Evolutionary conservation across 1,140 invertebrate genomes (phyloP).

Genomic region (Daktulosphaira vitifoliae): DNA sequence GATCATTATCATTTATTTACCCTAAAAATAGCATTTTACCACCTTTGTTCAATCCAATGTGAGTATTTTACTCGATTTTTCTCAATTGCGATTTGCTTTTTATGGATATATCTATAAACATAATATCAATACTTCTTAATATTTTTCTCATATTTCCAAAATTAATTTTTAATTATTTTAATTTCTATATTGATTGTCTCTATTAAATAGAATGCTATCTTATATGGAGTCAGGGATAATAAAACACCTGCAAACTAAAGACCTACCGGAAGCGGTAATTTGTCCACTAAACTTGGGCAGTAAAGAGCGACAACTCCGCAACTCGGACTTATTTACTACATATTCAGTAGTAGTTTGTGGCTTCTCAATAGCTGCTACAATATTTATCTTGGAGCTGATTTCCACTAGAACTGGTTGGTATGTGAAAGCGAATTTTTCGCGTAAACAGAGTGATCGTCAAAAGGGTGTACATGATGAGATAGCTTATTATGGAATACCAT

Average conservation of each 20-base stretch:
- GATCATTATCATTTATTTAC: constrained; percentile 60
- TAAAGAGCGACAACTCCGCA: constrained; percentile 64
- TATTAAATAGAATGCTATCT: constrained; percentile 49
- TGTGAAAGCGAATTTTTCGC: background rate
- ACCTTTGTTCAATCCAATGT: constrained; percentile 57
- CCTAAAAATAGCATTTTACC: constrained; percentile 51
- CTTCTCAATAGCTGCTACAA: constrained; percentile 50
- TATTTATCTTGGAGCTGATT: constrained; percentile 56
- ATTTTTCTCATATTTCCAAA: too few relatives aligned
- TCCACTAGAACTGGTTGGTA: constrained; percentile 31
- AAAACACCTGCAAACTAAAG: constrained; percentile 50
- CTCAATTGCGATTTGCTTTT: too few relatives aligned
- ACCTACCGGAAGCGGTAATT: constrained; percentile 60
- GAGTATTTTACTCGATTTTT: constrained; percentile 43
- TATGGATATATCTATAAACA: too few relatives aligned
- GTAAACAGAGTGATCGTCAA: background rate
- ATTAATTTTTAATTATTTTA: too few relatives aligned
- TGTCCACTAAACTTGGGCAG: constrained; percentile 69
- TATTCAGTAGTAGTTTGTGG: constrained; percentile 57
- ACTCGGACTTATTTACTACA: constrained; percentile 59
- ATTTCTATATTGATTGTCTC: too few relatives aligned
- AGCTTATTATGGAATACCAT: background rate
- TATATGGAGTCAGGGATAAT: constrained; percentile 65
- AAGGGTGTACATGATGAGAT: constrained; percentile 3
- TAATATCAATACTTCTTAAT: too few relatives aligned